phyloP scores from a whole-genome alignment of 2,888 invertebrate genomes.

The Polyommatus icarus region DNA sequence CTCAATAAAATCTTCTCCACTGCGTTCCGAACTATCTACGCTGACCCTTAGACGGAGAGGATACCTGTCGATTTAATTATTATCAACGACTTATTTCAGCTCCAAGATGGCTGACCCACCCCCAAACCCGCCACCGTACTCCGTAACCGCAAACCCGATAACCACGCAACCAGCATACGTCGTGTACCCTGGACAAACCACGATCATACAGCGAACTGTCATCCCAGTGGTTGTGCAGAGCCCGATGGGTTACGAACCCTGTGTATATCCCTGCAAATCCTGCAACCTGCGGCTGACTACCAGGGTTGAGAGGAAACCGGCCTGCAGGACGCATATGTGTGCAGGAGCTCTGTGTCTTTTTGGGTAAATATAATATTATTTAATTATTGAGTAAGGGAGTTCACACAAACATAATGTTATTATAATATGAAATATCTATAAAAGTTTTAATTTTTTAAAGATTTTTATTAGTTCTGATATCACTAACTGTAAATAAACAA shows the following conservation, averaged over 20 bases:
- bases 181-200: neutral
- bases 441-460: no score
- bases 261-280: slow-evolving; percentile 16
- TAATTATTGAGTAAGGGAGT: no score
- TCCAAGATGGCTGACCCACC: neutral
- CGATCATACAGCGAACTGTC: slow-evolving; percentile 26
- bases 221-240: slow-evolving; percentile 24
- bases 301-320: slow-evolving; percentile 20
- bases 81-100: neutral
- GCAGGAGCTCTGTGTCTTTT: neutral
- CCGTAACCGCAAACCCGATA: slow-evolving; percentile 6
- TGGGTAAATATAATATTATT: slow-evolving; percentile 7
- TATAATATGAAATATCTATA: no score
- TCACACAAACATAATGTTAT: no score
- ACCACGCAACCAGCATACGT: neutral
- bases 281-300: slow-evolving; percentile 19
- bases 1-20: no score
- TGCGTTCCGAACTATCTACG: no score
- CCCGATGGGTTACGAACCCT: slow-evolving; percentile 13
- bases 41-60: no score
- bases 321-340: slow-evolving; percentile 26
- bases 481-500: no score
- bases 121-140: slow-evolving; percentile 14
- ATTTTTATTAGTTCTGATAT: no score
- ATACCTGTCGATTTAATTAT: no score